These are phyloP conservation scores for Morus bassanus DNA, from an alignment of 2,797 vertebrate genomes.

Conservation along the genomic window DNA sequence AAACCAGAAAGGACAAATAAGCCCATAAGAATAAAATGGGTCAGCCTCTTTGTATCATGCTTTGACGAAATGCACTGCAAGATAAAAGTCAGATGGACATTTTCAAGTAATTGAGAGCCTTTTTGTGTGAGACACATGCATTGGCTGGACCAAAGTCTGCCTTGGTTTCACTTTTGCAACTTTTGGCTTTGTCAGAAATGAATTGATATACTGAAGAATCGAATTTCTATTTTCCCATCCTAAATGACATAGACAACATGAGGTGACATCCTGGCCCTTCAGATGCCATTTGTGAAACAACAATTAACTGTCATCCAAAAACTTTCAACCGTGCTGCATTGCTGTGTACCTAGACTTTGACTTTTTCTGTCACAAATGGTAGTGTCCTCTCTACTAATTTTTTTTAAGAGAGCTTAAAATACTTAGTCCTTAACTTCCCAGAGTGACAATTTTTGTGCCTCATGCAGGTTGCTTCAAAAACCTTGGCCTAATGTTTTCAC, in stretches of 20 bases:
- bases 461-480: neutral
- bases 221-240: neutral
- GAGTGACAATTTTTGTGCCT: neutral
- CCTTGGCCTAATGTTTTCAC: neutral
- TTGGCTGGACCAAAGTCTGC: neutral
- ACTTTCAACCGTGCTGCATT: neutral
- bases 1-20: neutral
- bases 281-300: neutral
- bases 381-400: neutral
- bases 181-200: neutral
- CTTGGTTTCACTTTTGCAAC: neutral
- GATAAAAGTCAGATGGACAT: neutral
- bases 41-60: neutral
- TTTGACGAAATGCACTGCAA: neutral
- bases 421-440: neutral
- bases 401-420: neutral
- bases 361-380: neutral
- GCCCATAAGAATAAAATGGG: neutral
- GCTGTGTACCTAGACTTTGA: neutral
- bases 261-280: neutral
- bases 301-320: neutral
- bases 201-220: neutral
- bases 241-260: neutral
- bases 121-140: neutral
- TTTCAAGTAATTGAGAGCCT: neutral